Evolutionary conservation across 1,140 invertebrate species (phyloP).

Genomic region (Musca domestica): DNA sequence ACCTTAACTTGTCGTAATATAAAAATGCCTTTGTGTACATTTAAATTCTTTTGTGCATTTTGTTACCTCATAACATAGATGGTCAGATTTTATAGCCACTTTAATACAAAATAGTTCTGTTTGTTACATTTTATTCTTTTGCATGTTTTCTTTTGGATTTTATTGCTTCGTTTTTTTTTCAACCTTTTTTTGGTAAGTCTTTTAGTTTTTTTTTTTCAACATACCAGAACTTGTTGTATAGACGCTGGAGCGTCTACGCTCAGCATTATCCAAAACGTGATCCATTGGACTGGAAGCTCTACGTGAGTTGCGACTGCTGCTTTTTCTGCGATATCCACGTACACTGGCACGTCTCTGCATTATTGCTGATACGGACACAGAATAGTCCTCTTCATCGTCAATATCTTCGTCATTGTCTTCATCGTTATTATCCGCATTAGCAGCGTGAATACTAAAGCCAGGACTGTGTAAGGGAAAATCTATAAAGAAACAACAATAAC

Average conservation of each 20-base stretch:
- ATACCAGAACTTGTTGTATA: conserved; percentile 83
- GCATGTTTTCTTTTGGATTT: not conserved
- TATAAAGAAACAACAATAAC: conserved; percentile 8
- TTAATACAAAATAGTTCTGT: not conserved
- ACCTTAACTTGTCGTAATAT: no score
- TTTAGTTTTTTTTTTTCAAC: conserved; percentile 55
- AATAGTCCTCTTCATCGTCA: conserved; percentile 75
- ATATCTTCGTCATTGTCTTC: conserved; percentile 31
- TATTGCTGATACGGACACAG: conserved; percentile 75
- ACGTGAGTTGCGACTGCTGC: conserved; percentile 59
- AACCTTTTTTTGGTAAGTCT: not conserved
- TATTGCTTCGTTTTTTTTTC: not conserved
- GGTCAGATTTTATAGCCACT: not conserved
- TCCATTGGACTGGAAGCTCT: conserved; percentile 72
- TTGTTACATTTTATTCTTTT: no score
- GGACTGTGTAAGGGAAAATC: conserved; percentile 22
- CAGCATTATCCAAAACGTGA: conserved; percentile 48
- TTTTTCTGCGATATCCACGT: conserved; percentile 59
- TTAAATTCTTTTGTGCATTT: not conserved
- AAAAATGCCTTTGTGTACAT: no score
- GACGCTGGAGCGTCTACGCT: conserved; percentile 68
- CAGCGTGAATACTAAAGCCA: not conserved
- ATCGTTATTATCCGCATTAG: conserved; percentile 9
- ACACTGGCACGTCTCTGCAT: conserved; percentile 71
- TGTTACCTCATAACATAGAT: not conserved